A percentile compares a stretch with the other conserved stretches of the same genome.
Evolutionary conservation across 2,797 vertebrate genomes (phyloP).

Genomic region (Microctenopoma stevenorrisi): DNA sequence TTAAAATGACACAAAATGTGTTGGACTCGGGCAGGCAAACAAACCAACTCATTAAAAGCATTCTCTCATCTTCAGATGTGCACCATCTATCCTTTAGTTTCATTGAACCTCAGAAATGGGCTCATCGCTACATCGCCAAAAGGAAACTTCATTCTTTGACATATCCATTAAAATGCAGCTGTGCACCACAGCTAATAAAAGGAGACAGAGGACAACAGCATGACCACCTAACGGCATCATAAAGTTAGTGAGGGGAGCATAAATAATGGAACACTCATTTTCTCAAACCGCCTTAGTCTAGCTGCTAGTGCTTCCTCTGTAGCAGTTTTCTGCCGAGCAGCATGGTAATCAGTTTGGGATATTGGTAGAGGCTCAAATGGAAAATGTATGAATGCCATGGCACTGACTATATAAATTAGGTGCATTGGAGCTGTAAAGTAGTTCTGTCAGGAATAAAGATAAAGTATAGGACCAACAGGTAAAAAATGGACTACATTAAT

Average conservation of each 20-base stretch:
- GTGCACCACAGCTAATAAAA: conserved; percentile 75
- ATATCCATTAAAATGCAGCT: conserved; percentile 73
- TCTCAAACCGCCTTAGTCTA: conserved; percentile 54
- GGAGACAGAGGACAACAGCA: conserved; percentile 73
- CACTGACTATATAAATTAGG: conserved; percentile 61
- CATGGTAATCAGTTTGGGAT: conserved; percentile 64
- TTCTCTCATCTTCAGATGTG: conserved; percentile 48
- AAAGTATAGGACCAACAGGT: conserved; percentile 47
- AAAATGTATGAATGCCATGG: conserved; percentile 59
- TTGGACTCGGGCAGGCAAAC: conserved; percentile 54
- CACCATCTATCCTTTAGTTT: conserved; percentile 59
- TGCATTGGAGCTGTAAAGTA: conserved; percentile 57
- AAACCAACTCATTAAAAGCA: conserved; percentile 67
- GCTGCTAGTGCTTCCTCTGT: conserved; percentile 48
- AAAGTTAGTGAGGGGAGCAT: conserved; percentile 74
- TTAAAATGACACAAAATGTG: conserved; percentile 41
- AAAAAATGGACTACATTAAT: conserved; percentile 36
- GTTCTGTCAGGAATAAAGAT: conserved; percentile 59
- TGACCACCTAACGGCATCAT: conserved; percentile 77
- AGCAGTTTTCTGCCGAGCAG: conserved; percentile 51
- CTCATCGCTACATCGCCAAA: conserved; percentile 59
- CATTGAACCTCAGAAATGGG: conserved; percentile 34
- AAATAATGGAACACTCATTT: conserved; percentile 81
- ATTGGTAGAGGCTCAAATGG: conserved; percentile 40
- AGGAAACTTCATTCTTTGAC: conserved; percentile 69